phyloP scores from a whole-genome alignment of 2,113 vertebrate species.

The Hyla sarda region DNA sequence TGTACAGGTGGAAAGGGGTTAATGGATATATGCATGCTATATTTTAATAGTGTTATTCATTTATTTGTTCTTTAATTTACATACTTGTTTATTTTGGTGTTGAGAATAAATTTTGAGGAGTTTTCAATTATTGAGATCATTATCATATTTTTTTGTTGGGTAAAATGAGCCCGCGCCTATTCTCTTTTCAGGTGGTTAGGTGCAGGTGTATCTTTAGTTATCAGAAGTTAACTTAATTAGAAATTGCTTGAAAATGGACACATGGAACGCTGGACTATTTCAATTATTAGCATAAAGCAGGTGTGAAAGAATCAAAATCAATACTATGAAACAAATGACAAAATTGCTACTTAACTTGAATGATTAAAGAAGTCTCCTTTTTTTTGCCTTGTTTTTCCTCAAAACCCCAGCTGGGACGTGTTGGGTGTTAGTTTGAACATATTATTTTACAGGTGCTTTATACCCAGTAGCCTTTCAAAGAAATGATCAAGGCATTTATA shows the following conservation, averaged over 20 bases:
- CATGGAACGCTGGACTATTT: neutral
- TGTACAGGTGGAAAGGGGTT: too few relatives aligned
- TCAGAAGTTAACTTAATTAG: neutral
- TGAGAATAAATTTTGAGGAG: too few relatives aligned
- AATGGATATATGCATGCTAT: too few relatives aligned
- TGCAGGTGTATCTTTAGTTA: neutral
- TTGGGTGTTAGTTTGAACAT: constrained; percentile 53
- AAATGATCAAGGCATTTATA: constrained; percentile 53
- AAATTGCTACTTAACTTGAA: constrained; percentile 55
- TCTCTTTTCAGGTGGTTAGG: neutral
- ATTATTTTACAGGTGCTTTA: constrained; percentile 58
- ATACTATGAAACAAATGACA: constrained; percentile 7
- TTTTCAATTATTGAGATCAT: neutral
- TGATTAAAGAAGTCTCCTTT: constrained; percentile 43
- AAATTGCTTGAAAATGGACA: neutral
- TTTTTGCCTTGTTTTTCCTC: constrained; percentile 20
- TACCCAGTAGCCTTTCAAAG: constrained; percentile 52
- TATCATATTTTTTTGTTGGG: neutral
- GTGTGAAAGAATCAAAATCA: constrained; percentile 27
- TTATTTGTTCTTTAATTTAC: too few relatives aligned
- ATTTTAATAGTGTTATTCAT: too few relatives aligned
- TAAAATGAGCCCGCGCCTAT: neutral
- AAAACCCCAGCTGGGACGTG: constrained; percentile 47
- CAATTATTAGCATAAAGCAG: constrained; percentile 36
- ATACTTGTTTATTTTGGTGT: too few relatives aligned